Base-by-base conservation (phyloP, 1,140 invertebrate genomes). In the Lethrus apterus region DNA sequence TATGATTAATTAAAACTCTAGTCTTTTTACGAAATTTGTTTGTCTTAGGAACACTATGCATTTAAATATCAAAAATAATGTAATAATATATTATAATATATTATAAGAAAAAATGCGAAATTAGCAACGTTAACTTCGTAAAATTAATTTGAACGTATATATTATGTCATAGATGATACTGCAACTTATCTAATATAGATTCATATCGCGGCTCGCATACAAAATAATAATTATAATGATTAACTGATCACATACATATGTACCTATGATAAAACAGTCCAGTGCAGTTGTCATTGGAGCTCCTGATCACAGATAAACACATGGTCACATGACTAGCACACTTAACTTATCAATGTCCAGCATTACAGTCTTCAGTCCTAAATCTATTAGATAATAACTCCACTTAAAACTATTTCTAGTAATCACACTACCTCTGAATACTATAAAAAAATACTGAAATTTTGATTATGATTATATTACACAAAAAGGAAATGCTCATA, bases 251-350 rank as follows among this genome's bases (percentile, higher is more conserved):
- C 58, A 60, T 58, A 58, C 48, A 56, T 33, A 51, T 53, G 40
- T 50, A 53, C 48, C 48, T 53, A 48, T 36, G 46, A 56, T 53
- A 50, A 53, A 59, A 60, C 58, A 59, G 56, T 63, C 55, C 52
- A 52, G 48, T 56, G 54, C 48, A 51, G 41, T 34, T 54, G 50
- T 57, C 57, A 59, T 59, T 56, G 59, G 58, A 62, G 57, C 60
- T 63, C 57, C 56, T 54, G 56, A 66, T 66, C 64, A 66, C 64
- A 66, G 64, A 62, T 63, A 63, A 43, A 62, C 55, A 59, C 49
- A 50, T 64, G 60, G 59, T 64, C 60, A 58, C 58, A 60, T 63
- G 62, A 64, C 62, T 66, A 65, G 62, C 61, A 51, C 51, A 50
- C 48, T 51, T 55, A 55, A 44, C 51, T 43, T 52, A 48, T 52